Evolutionary conservation across 92 coral and sea anemone species (phyloP).

Genomic region (Chrysogorgia sp.): DNA sequence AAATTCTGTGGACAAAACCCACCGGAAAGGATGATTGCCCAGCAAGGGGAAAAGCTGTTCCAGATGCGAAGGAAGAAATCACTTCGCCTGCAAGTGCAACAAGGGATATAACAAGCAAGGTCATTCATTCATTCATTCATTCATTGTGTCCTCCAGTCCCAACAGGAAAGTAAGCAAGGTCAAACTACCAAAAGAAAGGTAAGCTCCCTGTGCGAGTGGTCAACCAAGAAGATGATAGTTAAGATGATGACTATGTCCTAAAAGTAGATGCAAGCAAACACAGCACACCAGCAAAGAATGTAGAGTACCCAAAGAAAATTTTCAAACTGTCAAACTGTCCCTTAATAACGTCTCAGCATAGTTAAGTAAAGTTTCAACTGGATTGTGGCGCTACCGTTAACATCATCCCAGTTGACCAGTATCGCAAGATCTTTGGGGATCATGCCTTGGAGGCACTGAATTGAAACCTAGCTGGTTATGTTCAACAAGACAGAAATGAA

Average conservation of each 20-base stretch:
- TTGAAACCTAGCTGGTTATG: slow-evolving; percentile 16
- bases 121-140: too few species aligned
- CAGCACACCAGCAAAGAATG: background rate
- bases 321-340: slow-evolving; percentile 41
- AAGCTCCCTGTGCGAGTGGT: too few species aligned
- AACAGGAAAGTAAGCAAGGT: too few species aligned
- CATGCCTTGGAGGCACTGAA: background rate
- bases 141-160: too few species aligned
- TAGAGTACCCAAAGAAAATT: slow-evolving; percentile 39
- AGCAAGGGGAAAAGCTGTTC: slow-evolving; percentile 52
- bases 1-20: slow-evolving; percentile 50
- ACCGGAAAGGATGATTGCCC: slow-evolving; percentile 44
- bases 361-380: slow-evolving; percentile 41
- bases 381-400: slow-evolving; percentile 35
- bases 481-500: slow-evolving; percentile 38
- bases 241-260: too few species aligned
- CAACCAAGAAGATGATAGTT: too few species aligned
- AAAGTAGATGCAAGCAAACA: background rate
- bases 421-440: slow-evolving; percentile 16
- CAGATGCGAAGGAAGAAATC: slow-evolving; percentile 53
- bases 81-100: slow-evolving; percentile 52
- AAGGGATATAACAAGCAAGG: too few species aligned
- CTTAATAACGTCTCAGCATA: background rate
- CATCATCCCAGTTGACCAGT: slow-evolving; percentile 3
- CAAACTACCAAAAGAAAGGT: too few species aligned